Conservation (phyloP, 2,888 invertebrate species). For the Leucoma salicis region DNA sequence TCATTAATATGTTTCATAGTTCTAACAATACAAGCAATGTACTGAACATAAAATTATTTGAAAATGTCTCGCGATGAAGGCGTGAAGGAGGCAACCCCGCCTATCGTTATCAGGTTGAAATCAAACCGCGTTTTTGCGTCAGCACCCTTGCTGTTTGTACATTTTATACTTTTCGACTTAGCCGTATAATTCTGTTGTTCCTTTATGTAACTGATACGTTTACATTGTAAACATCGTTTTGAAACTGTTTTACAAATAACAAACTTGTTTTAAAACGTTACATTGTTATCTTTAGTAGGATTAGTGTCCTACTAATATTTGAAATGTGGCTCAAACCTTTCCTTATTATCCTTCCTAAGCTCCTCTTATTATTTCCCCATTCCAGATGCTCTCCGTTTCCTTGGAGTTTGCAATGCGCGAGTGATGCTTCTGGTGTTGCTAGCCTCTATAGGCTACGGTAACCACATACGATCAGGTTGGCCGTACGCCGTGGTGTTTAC, state of each 20-base stretch:
- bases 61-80: background rate
- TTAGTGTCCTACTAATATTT: too few relatives aligned
- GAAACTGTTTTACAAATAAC: background rate
- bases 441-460: too few relatives aligned
- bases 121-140: conserved; percentile 66
- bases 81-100: conserved; percentile 37
- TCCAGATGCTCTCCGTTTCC: too few relatives aligned
- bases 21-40: background rate
- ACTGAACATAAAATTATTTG: background rate
- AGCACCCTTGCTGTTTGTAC: conserved; percentile 41
- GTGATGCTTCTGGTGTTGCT: too few relatives aligned
- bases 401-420: too few relatives aligned
- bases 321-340: too few relatives aligned
- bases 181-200: conserved; percentile 32
- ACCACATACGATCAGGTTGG: too few relatives aligned
- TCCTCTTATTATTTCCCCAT: too few relatives aligned
- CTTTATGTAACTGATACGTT: conserved; percentile 39
- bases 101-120: conserved; percentile 65
- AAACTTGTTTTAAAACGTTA: background rate
- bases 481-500: too few relatives aligned
- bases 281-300: too few relatives aligned
- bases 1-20: too few relatives aligned
- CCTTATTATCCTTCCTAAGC: too few relatives aligned
- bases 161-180: conserved; percentile 39
- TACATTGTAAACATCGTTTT: conserved; percentile 25